phyloP scores from a whole-genome alignment of 2,888 invertebrate species.

The Protodeltote pygarga region DNA sequence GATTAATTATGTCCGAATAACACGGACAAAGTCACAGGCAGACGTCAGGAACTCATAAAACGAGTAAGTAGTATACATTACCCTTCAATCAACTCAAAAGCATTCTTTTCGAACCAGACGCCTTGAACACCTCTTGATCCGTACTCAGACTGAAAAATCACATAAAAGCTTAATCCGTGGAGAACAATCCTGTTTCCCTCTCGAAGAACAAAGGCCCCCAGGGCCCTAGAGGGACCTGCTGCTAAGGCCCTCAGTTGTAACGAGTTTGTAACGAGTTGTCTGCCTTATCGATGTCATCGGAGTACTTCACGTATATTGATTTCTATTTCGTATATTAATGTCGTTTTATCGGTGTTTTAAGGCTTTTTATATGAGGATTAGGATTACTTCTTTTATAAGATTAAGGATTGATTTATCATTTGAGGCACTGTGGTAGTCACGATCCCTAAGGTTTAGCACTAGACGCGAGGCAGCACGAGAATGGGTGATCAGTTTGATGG shows the following conservation, averaged over 20 bases:
- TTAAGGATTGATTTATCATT: too few relatives aligned
- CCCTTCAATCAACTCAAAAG: constrained; percentile 13
- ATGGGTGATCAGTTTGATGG: too few relatives aligned
- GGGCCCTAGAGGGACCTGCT: constrained; percentile 42
- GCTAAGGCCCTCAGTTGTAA: constrained; percentile 32
- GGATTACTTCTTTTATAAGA: too few relatives aligned
- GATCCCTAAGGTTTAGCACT: too few relatives aligned
- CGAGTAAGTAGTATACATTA: constrained; percentile 5
- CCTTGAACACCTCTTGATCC: constrained; percentile 51
- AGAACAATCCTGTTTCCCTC: constrained; percentile 66
- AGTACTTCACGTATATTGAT: constrained; percentile 43
- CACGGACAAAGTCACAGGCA: too few relatives aligned
- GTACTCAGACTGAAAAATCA: constrained; percentile 62
- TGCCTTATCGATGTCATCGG: constrained; percentile 63
- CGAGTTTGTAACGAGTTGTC: constrained; percentile 36
- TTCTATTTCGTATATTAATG: constrained; percentile 40
- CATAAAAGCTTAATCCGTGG: constrained; percentile 63
- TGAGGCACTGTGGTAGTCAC: too few relatives aligned
- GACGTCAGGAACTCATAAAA: too few relatives aligned
- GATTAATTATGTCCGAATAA: too few relatives aligned
- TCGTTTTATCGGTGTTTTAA: constrained; percentile 28
- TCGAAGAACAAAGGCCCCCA: constrained; percentile 50
- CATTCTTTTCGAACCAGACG: constrained; percentile 25
- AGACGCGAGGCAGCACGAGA: too few relatives aligned
- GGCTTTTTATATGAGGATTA: neutral